Conservation (phyloP, 2,113 vertebrate genomes). For the Ictidomys tridecemlineatus region DNA sequence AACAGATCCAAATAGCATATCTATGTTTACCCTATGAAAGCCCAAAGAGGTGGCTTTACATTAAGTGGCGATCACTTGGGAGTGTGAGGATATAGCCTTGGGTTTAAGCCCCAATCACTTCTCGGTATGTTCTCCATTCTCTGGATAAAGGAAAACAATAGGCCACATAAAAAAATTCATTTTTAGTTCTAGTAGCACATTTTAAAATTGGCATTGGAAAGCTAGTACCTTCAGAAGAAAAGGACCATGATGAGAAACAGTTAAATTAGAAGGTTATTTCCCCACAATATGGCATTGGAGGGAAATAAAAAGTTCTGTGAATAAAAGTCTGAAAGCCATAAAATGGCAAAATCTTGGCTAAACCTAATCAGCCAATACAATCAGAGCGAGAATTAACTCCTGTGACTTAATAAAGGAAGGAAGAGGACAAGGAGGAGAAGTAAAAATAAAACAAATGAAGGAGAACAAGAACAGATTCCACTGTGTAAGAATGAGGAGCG, state of each 20-base stretch:
- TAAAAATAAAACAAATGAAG: not conserved
- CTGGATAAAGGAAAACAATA: not conserved
- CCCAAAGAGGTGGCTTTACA: not conserved
- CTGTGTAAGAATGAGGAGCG: not conserved
- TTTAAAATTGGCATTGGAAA: not conserved
- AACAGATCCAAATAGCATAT: not conserved
- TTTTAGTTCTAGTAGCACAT: not conserved
- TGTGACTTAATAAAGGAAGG: not conserved
- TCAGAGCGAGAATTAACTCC: not conserved
- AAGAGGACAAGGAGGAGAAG: rapidly evolving
- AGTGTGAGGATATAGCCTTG: not conserved
- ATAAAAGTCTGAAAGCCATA: not conserved
- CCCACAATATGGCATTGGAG: not conserved
- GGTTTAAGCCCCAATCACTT: not conserved
- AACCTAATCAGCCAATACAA: not conserved
- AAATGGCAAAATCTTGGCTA: not conserved
- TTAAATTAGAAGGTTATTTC: not conserved
- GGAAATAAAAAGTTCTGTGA: not conserved
- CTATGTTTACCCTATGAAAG: not conserved
- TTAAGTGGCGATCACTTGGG: not conserved
- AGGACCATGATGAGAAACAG: not conserved
- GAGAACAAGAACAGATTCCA: not conserved
- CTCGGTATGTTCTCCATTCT: not conserved
- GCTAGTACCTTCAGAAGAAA: not conserved
- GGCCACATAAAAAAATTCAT: not conserved